phyloP scores from a whole-genome alignment of 2,797 vertebrate genomes.

The Margarornis squamiger region DNA sequence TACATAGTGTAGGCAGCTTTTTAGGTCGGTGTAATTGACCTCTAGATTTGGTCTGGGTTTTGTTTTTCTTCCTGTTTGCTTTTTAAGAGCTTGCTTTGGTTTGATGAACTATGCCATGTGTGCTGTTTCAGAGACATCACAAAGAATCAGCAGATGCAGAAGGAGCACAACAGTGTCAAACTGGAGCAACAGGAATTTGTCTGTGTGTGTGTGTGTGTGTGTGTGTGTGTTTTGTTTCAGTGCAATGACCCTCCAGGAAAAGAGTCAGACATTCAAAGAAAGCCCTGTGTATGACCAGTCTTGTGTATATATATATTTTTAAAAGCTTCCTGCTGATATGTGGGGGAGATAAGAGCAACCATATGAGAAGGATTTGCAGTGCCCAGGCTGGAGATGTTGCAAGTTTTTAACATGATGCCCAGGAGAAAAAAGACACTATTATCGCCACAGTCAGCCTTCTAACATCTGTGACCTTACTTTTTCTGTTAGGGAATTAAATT shows the following conservation, averaged over 20 bases:
- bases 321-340: neutral
- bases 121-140: neutral
- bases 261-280: neutral
- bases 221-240: neutral
- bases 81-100: constrained; percentile 43
- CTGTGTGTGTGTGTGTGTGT: neutral
- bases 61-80: constrained; percentile 10
- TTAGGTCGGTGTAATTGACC: constrained; percentile 73
- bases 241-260: neutral
- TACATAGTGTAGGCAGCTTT: constrained; percentile 62
- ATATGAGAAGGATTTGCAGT: neutral
- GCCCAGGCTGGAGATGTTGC: neutral
- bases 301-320: neutral
- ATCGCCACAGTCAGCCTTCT: neutral
- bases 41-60: neutral
- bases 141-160: neutral
- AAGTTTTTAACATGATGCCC: neutral
- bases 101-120: constrained; percentile 56
- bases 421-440: neutral
- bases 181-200: neutral
- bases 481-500: neutral
- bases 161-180: neutral
- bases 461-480: neutral
- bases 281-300: neutral
- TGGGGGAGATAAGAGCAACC: neutral